Evolutionary conservation across 2,113 vertebrate genomes (phyloP).

Genomic region (Dendropsophus ebraccatus): DNA sequence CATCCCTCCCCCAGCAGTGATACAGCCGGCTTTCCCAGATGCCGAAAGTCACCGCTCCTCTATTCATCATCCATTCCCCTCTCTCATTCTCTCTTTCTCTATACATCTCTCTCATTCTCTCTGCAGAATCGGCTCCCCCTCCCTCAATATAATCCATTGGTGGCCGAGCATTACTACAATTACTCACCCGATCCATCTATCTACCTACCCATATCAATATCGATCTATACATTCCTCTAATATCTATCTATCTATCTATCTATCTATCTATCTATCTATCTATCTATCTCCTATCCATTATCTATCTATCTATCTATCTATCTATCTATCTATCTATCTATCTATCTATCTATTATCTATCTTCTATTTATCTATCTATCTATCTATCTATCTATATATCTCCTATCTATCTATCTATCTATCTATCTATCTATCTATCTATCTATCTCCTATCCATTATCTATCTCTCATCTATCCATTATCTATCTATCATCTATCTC

Average conservation of each 20-base stretch:
- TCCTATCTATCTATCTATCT: no score
- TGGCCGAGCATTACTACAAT: background rate
- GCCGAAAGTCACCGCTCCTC: constrained; percentile 8
- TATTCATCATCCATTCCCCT: constrained; percentile 37
- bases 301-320: background rate
- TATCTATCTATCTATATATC: background rate
- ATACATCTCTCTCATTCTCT: constrained; percentile 16
- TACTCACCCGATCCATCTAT: background rate
- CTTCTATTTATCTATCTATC: background rate
- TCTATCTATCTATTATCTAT: background rate
- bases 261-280: background rate
- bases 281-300: background rate
- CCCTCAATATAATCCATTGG: background rate
- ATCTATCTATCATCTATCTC: constrained; percentile 9
- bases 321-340: background rate
- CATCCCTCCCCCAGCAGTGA: constrained; percentile 26
- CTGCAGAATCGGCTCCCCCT: background rate
- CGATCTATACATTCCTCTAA: background rate
- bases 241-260: background rate
- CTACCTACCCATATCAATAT: no score
- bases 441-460: background rate
- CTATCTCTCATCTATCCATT: background rate
- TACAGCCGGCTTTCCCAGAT: constrained; percentile 32
- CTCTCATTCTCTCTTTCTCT: constrained; percentile 35
- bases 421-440: no score